phyloP scores from a whole-genome alignment of 2,113 vertebrate species.

The Etheostoma spectabile region DNA sequence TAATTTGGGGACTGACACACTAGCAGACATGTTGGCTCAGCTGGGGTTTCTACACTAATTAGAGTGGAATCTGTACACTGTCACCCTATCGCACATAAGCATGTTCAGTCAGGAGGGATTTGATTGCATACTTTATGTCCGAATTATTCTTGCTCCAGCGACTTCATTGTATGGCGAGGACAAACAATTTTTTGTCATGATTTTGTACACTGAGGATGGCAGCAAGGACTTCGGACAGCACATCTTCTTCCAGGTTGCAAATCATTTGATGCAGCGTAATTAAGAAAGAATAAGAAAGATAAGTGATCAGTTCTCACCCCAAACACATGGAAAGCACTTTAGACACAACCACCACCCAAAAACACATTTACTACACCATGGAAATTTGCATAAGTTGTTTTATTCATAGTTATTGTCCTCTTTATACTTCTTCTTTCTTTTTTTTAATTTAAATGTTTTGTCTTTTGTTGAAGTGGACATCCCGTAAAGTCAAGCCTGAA shows the following conservation, averaged over 20 bases:
- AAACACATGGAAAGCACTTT: conserved; percentile 44
- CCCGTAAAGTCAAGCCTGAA: conserved; percentile 84
- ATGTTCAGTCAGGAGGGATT: conserved; percentile 77
- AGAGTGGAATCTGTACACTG: conserved; percentile 68
- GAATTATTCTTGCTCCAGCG: conserved; percentile 67
- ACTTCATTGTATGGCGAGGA: conserved; percentile 65
- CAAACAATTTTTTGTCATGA: conserved; percentile 56
- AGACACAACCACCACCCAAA: conserved; percentile 67
- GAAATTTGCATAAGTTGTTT: conserved; percentile 87
- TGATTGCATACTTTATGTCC: conserved; percentile 79
- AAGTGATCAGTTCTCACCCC: conserved; percentile 9
- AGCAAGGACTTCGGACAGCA: conserved; percentile 41
- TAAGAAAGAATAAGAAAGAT: conserved; percentile 30
- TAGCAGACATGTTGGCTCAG: conserved; percentile 43
- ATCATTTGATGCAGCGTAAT: conserved; percentile 43
- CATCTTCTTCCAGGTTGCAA: conserved; percentile 36
- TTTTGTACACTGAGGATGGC: conserved; percentile 40
- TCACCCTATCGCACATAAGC: conserved; percentile 63
- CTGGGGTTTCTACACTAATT: conserved; percentile 74
- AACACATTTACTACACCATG: conserved; percentile 79
- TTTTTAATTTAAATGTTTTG: conserved; percentile 57
- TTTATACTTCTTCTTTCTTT: conserved; percentile 66
- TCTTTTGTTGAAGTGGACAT: conserved; percentile 84
- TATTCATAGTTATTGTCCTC: conserved; percentile 85
- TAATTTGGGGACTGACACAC: conserved; percentile 2